Conservation (phyloP, 2,888 invertebrate species). For the Andrena haemorrhoa region DNA sequence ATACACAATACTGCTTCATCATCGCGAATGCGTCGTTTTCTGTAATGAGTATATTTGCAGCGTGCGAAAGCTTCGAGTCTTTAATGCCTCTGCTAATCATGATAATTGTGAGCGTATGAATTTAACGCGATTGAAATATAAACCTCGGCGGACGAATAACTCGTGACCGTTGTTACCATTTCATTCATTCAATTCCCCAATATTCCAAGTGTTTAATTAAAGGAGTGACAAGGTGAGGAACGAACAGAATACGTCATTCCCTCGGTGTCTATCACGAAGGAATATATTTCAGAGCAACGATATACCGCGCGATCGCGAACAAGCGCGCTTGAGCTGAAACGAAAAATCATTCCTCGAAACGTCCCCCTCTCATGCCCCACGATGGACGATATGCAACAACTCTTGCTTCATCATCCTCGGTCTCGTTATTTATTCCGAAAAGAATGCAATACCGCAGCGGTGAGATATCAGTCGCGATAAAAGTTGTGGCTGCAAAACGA, state of each 20-base stretch:
- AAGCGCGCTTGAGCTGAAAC: neutral
- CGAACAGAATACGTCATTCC: neutral
- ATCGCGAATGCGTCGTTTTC: constrained; percentile 34
- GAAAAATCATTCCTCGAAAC: constrained; percentile 37
- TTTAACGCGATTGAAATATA: neutral
- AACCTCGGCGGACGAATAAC: neutral
- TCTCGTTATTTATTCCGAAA: constrained; percentile 67
- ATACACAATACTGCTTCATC: constrained; percentile 43
- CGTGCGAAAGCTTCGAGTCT: constrained; percentile 2
- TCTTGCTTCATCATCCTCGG: constrained; percentile 62
- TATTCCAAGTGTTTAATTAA: neutral
- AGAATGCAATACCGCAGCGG: constrained; percentile 59
- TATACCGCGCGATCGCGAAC: neutral
- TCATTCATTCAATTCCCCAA: neutral
- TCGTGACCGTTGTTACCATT: neutral
- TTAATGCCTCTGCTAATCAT: neutral
- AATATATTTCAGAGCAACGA: neutral
- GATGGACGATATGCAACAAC: constrained; percentile 21
- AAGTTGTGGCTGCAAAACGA: constrained; percentile 74
- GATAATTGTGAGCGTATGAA: too few species aligned
- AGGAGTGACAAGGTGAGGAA: neutral
- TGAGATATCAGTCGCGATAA: constrained; percentile 73
- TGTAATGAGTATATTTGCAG: constrained; percentile 17
- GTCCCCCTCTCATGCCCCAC: neutral
- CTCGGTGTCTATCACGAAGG: too few species aligned